These are phyloP conservation scores for Parnassius orleans DNA, from an alignment of 2,888 invertebrate genomes.

Conservation along the genomic window DNA sequence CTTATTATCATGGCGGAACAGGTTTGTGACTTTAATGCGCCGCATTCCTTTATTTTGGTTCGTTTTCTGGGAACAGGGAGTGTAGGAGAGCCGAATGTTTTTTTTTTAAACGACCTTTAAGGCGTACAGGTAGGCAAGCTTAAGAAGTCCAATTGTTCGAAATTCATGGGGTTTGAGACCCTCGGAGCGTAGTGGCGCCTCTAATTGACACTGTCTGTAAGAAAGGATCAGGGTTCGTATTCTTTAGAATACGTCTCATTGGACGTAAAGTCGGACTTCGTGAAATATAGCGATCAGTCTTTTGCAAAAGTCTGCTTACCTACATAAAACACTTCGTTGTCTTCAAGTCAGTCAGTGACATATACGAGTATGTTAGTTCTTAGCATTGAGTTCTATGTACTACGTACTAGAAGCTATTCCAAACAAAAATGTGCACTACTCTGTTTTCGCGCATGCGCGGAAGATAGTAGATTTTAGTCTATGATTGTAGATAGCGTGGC, in stretches of 20 bases:
- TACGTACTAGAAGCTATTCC: too few species aligned
- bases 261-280: background rate
- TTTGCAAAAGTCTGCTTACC: too few species aligned
- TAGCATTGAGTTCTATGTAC: too few species aligned
- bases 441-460: too few species aligned
- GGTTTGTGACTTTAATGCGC: constrained; percentile 37
- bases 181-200: constrained; percentile 11
- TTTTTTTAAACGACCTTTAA: constrained; percentile 33
- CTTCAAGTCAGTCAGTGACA: too few species aligned
- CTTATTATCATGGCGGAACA: constrained; percentile 38
- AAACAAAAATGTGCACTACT: too few species aligned
- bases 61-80: constrained; percentile 39
- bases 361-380: too few species aligned
- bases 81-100: constrained; percentile 27
- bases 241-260: background rate
- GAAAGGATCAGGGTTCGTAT: too few species aligned
- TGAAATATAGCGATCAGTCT: too few species aligned
- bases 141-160: constrained; percentile 19
- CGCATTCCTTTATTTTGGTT: constrained; percentile 40
- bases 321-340: too few species aligned
- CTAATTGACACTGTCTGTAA: background rate
- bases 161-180: background rate
- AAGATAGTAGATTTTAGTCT: too few species aligned
- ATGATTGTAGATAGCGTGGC: too few species aligned
- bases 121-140: constrained; percentile 37